Base-by-base conservation (phyloP, 1,140 invertebrate species). In the Cepaea nemoralis region DNA sequence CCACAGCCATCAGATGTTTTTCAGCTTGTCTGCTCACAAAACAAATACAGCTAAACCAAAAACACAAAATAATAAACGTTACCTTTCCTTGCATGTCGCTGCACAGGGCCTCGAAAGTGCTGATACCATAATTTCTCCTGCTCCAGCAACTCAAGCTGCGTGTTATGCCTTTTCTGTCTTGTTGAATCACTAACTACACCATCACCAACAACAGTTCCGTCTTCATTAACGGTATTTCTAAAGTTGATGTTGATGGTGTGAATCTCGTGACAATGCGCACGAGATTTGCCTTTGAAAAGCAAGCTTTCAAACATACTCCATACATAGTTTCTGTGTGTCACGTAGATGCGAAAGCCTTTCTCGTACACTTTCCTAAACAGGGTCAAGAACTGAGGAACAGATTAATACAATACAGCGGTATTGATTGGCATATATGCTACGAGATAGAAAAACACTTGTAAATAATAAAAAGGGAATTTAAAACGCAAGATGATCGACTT, bases 161-260 rank as follows among this genome's bases (percentile, higher is more conserved):
- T 55, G 24, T 55, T 55, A 55, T 55, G 50, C 22, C 50, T 6
- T n/a, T 55, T 2, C 50, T 55, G 50, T 22, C 24, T 55, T n/a
- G 24, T 55, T n/a, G 14, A 14, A 55, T 55, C 24, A 22, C 22
- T 55, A 5, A 55, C 22, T 22, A 24, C 24, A 55, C 12, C 50
- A 55, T n/a, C 24, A 55, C 50, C 24, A 55, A n/a, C 50, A 14
- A 55, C 50, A 22, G 50, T 22, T 14, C 50, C 50, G n/a, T 55
- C 50, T 14, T 5, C 50, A 55, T 55, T 55, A 5, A 55, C 22
- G 5, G 3, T 22, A n/a, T 55, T 55, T 22, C n/a, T 55, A 22
- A 55, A 39, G 42, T 76, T 76, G 48, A 76, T 55, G 48, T 76
- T 76, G 45, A 76, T 37, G 31, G 74, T 76, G 45, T 76, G 74